Conservation (phyloP, 2,888 invertebrate species). For the Tenthredo notha region DNA sequence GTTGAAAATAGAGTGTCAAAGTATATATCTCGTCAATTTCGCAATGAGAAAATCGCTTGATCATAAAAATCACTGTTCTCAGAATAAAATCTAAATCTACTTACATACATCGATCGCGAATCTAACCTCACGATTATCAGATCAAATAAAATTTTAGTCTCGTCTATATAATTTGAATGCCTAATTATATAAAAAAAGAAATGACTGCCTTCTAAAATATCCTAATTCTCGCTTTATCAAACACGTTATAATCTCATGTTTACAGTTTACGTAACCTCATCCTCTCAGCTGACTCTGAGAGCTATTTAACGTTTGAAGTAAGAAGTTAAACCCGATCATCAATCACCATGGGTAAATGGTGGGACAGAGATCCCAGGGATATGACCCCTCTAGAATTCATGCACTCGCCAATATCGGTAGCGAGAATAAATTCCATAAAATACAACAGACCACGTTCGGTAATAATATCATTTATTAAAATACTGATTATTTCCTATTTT, state of each 20-base stretch:
- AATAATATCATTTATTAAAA: not conserved
- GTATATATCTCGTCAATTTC: not conserved
- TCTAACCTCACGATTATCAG: constrained; percentile 9
- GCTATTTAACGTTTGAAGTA: not conserved
- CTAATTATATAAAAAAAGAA: not conserved
- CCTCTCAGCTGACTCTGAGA: constrained; percentile 25
- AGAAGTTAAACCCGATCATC: not conserved
- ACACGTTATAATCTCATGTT: not conserved
- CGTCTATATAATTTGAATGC: not conserved
- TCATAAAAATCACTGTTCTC: not conserved
- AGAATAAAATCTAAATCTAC: not conserved
- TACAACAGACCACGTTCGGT: constrained; percentile 2
- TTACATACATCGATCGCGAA: not conserved
- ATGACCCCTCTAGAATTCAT: not conserved
- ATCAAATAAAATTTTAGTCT: not conserved
- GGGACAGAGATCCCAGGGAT: constrained; percentile 17
- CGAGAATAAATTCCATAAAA: no score
- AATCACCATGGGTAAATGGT: constrained; percentile 17
- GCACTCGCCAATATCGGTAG: not conserved
- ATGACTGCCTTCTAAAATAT: not conserved
- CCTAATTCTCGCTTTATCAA: not conserved
- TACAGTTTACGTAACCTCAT: constrained; percentile 43
- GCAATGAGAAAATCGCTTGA: not conserved
- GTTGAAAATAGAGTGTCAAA: not conserved
- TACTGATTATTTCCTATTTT: not conserved